Evolutionary conservation across 2,888 invertebrate species (phyloP).

Genomic region (Agonopterix heracliana): DNA sequence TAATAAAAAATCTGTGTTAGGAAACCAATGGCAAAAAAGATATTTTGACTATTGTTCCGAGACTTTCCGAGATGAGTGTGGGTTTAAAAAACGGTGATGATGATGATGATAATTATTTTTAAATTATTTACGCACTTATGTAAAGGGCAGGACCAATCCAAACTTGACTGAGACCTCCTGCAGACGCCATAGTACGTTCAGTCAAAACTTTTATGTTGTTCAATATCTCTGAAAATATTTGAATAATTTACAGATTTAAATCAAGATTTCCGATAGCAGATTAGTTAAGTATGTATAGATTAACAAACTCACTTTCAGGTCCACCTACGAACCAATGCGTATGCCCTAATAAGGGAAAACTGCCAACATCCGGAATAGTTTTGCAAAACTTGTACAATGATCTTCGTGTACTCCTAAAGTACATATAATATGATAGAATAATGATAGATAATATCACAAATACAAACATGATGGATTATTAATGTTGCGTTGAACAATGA

Average conservation of each 20-base stretch:
- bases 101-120: not conserved
- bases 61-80: too few species aligned
- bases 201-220: conserved; percentile 33
- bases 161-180: conserved; percentile 34
- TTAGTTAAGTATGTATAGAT: too few species aligned
- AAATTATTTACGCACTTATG: not conserved
- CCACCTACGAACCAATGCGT: conserved; percentile 58
- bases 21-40: too few species aligned
- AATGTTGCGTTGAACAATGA: not conserved
- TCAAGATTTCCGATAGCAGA: not conserved
- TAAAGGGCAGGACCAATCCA: conserved; percentile 58
- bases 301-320: conserved; percentile 45
- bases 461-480: conserved; percentile 35
- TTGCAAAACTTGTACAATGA: conserved; percentile 41
- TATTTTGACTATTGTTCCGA: too few species aligned
- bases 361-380: conserved; percentile 33
- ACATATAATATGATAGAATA: conserved; percentile 34
- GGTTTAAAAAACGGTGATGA: too few species aligned
- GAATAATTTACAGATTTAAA: not conserved
- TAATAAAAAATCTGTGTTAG: too few species aligned
- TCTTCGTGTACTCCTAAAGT: conserved; percentile 39
- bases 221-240: conserved; percentile 35
- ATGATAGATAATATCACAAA: conserved; percentile 27
- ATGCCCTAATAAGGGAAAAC: conserved; percentile 48
- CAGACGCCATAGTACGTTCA: conserved; percentile 23